A percentile compares a stretch with the other conserved stretches of the same genome.
These are phyloP conservation scores for Eudyptes chrysolophus DNA, from an alignment of 2,113 vertebrate species.

Conservation along the genomic window DNA sequence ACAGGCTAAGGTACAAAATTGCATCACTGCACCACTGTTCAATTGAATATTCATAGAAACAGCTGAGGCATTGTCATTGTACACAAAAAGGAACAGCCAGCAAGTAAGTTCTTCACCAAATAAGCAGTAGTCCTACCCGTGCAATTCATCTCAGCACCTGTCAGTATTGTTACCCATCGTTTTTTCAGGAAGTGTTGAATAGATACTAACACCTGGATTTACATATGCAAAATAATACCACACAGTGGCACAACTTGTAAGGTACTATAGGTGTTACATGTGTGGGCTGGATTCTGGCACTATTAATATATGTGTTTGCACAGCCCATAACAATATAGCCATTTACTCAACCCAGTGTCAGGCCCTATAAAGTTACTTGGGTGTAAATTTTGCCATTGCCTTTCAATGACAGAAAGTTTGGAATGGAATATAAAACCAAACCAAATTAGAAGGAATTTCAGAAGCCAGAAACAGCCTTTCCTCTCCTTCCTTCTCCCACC, in stretches of 20 bases:
- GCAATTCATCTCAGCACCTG: not conserved
- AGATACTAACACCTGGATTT: not conserved
- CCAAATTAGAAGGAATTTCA: not conserved
- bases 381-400: not conserved
- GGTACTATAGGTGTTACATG: not conserved
- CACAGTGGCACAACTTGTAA: not conserved
- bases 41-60: not conserved
- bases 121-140: not conserved
- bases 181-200: not conserved
- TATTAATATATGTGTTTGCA: not conserved
- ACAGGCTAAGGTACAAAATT: not conserved
- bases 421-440: not conserved
- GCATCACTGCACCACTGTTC: not conserved
- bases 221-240: not conserved
- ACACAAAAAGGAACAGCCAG: not conserved
- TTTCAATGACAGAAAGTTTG: not conserved
- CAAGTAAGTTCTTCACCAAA: not conserved
- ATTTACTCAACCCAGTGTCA: not conserved
- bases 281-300: not conserved
- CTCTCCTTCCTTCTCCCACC: not conserved
- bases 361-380: not conserved
- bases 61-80: not conserved
- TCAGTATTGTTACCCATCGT: not conserved
- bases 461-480: not conserved
- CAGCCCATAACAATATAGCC: not conserved